Evolutionary conservation across 2,113 vertebrate species (phyloP), one percentile per base, ranked within the genome.

Genomic region (Propithecus coquereli): DNA sequence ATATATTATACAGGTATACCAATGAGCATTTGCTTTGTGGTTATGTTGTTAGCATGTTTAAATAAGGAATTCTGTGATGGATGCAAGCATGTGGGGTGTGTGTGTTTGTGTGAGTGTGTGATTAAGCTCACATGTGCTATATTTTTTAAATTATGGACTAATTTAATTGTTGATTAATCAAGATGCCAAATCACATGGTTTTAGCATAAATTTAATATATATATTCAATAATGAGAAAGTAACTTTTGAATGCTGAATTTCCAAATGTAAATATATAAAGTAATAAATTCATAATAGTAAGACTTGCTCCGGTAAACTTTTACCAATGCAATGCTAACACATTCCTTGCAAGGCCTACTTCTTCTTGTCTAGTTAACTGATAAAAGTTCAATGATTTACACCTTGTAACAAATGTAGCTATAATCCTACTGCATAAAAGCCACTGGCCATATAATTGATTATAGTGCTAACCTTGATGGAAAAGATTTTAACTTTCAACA

Each of bases 401-500:
- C 32, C 77, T 94, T 73, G 63, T 6, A 87, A 63, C 12, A 90
- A 54, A 90, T 83, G 3, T 30, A 94, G 22, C 43, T 9, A 25
- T 76, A 95, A 90, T 25, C 70, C 76, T 87, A 34, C 50, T 50
- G 68, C 79, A 81, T 85, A 52, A 87, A 96, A 90, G 8, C 14
- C 70, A 63, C 57, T 94, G 45, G 25, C 27, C 54, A 87, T 34
- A 23, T 74, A 70, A 90, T 73, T 86, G 54, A 94, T 88, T 70
- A 79, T 70, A 27, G 16, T 37, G 45, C 37, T 84, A 87, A 59
- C 43, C 5, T 20, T 63, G 8, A 90, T 87, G 57, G 22, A 96
- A 94, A 87, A 90, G 14, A 90, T 87, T 87, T 93, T 92, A 92
- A 94, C 23, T 92, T 90, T 50, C 1, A 79, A 57, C 63, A 80